phyloP scores from a whole-genome alignment of 2,797 vertebrate species.

The Tamandua tetradactyla region DNA sequence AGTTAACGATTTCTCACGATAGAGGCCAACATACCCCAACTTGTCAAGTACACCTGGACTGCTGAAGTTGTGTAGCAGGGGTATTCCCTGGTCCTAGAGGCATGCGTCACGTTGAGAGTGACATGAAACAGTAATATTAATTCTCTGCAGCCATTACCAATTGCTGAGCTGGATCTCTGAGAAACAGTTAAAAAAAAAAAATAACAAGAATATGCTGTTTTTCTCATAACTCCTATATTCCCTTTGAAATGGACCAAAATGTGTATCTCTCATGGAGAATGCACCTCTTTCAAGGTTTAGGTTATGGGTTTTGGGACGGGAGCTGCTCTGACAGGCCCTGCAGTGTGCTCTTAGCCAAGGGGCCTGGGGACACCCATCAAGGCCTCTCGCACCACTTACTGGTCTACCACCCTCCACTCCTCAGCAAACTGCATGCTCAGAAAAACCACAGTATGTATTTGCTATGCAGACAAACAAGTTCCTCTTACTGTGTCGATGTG shows the following conservation, averaged over 20 bases:
- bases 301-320: not conserved
- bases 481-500: accelerated
- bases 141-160: not conserved
- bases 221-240: accelerated
- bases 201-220: not conserved
- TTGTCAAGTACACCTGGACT: accelerated
- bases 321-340: accelerated
- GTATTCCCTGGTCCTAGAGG: not conserved
- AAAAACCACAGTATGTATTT: accelerated
- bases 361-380: too few species aligned
- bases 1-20: accelerated
- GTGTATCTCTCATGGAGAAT: accelerated
- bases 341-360: too few species aligned
- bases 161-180: not conserved
- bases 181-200: not conserved
- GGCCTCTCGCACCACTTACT: too few species aligned
- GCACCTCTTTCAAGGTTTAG: too few species aligned
- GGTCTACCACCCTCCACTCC: too few species aligned
- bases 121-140: accelerated
- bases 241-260: not conserved
- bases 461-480: accelerated
- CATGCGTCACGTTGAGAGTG: accelerated
- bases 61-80: accelerated
- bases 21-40: accelerated
- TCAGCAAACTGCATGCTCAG: too few species aligned